These are phyloP conservation scores for Polydrusus tereticollis DNA, from an alignment of 2,888 invertebrate species.

Conservation along the genomic window DNA sequence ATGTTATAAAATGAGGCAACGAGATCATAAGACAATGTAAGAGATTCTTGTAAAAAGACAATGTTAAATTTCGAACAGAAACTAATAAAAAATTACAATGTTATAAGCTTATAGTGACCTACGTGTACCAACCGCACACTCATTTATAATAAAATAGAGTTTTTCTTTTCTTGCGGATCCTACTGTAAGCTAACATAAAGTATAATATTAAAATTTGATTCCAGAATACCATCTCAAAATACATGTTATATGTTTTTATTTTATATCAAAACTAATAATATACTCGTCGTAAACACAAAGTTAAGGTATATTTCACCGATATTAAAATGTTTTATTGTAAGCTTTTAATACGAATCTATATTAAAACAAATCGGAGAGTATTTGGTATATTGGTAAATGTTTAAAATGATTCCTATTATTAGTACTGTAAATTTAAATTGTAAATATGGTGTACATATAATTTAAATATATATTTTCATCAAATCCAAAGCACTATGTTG, in stretches of 20 bases:
- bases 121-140: no score
- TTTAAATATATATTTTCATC: conserved; percentile 63
- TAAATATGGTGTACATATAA: conserved; percentile 61
- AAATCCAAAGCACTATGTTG: conserved; percentile 64
- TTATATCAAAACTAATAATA: no score
- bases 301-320: no score
- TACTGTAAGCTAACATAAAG: no score
- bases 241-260: no score
- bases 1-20: conserved; percentile 14
- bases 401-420: conserved; percentile 53
- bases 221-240: no score
- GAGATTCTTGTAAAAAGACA: background rate
- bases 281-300: no score
- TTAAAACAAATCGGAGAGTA: background rate
- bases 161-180: no score
- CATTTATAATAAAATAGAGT: no score
- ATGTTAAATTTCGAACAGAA: background rate
- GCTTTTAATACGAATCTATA: background rate
- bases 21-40: conserved; percentile 4
- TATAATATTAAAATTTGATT: no score
- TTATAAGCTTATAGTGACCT: no score
- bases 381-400: conserved; percentile 2
- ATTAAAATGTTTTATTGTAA: background rate
- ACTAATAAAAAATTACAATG: no score
- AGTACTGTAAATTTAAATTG: conserved; percentile 48